Conservation (phyloP, 2,888 invertebrate species). For the Agrotis ipsilon region DNA sequence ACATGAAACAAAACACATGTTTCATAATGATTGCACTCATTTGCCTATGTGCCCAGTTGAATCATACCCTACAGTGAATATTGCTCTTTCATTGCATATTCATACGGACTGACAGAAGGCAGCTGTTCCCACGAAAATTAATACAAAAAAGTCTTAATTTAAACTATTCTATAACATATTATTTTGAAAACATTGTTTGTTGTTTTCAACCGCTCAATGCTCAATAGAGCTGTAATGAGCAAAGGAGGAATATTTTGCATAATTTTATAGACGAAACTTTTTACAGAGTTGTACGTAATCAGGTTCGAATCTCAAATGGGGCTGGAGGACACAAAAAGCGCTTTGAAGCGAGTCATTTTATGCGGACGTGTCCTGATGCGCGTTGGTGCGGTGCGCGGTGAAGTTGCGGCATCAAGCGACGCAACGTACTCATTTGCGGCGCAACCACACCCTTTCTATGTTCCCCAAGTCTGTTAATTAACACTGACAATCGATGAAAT, state of each 20-base stretch:
- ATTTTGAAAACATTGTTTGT: constrained; percentile 27
- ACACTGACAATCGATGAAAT: constrained; percentile 9
- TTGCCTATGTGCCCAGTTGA: not conserved
- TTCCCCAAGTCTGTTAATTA: constrained; percentile 37
- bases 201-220: not conserved
- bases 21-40: constrained; percentile 7
- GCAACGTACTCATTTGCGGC: constrained; percentile 34
- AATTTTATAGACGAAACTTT: constrained; percentile 30
- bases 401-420: constrained; percentile 30
- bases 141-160: not conserved
- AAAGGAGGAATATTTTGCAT: constrained; percentile 27
- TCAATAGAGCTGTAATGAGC: constrained; percentile 12
- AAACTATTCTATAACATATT: too few relatives aligned
- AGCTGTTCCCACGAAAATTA: not conserved
- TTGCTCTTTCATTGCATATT: constrained; percentile 14
- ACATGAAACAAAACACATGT: not conserved
- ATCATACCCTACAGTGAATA: not conserved
- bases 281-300: constrained; percentile 33
- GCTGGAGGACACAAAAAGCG: constrained; percentile 27
- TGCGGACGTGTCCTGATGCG: constrained; percentile 25
- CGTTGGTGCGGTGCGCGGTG: constrained; percentile 15
- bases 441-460: constrained; percentile 55
- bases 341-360: constrained; percentile 31
- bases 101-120: constrained; percentile 9
- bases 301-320: constrained; percentile 41